phyloP scores from a whole-genome alignment of 2,113 vertebrate species.

The Bombycilla garrulus region DNA sequence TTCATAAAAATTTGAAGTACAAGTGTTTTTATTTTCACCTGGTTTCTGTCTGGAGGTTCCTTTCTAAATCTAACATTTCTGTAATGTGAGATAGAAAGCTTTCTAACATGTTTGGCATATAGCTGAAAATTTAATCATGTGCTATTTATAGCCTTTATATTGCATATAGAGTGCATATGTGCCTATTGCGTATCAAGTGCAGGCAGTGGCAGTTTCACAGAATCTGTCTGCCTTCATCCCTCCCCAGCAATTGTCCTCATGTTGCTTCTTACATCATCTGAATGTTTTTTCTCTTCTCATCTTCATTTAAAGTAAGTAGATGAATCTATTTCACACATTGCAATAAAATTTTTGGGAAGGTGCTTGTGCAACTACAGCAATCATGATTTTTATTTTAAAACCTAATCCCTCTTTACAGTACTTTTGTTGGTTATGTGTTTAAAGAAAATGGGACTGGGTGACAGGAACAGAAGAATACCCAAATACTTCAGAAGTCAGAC shows the following conservation, averaged over 20 bases:
- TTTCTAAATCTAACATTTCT: background rate
- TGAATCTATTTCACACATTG: background rate
- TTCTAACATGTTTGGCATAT: background rate
- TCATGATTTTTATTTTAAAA: background rate
- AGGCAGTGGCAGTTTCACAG: background rate
- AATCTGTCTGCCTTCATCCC: background rate
- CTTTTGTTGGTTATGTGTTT: background rate
- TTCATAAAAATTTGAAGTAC: background rate
- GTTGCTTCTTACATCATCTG: background rate
- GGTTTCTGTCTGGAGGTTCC: background rate
- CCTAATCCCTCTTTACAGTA: background rate
- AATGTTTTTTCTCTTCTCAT: background rate
- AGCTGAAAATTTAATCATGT: background rate
- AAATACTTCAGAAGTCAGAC: background rate
- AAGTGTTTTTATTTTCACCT: background rate
- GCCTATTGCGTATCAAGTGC: background rate
- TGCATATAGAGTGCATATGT: background rate
- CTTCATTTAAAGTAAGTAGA: background rate
- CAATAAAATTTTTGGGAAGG: background rate
- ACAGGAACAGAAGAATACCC: background rate
- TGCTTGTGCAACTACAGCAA: background rate
- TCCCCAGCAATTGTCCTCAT: background rate
- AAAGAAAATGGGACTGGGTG: rapidly evolving
- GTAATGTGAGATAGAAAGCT: background rate
- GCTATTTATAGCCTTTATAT: background rate